Evolutionary conservation across 1,140 invertebrate genomes (phyloP).

Genomic region (Zaprionus kolodkinae): DNA sequence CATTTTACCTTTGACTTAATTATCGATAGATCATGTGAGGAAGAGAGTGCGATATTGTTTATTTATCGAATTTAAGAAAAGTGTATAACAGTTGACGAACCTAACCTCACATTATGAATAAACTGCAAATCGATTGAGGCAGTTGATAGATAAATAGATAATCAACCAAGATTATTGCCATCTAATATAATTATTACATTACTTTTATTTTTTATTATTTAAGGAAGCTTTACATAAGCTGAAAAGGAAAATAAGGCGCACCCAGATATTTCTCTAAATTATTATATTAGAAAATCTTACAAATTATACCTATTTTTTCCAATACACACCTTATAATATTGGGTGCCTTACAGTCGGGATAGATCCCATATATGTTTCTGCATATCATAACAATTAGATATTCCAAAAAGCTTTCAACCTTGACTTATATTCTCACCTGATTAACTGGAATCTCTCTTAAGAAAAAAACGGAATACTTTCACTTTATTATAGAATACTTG

Average conservation of each 20-base stretch:
- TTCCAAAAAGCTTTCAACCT: not conserved
- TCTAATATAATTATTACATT: too few relatives aligned
- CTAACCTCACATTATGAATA: not conserved
- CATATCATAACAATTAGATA: not conserved
- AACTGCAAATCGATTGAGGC: not conserved
- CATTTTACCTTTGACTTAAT: not conserved
- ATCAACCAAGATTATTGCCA: too few relatives aligned
- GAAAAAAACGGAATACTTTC: slow-evolving; percentile 25
- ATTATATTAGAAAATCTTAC: too few relatives aligned
- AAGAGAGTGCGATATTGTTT: not conserved
- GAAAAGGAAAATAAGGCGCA: too few relatives aligned
- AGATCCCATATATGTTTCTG: not conserved
- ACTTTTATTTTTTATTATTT: too few relatives aligned
- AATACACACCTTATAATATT: not conserved
- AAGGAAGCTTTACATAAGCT: too few relatives aligned
- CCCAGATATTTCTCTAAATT: not conserved
- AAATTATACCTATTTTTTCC: too few relatives aligned
- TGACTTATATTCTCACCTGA: slow-evolving; percentile 6
- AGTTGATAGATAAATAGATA: too few relatives aligned
- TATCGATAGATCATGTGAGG: not conserved
- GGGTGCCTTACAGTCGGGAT: not conserved
- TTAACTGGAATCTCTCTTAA: slow-evolving; percentile 1
- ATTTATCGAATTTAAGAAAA: too few relatives aligned
- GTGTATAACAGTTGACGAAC: not conserved
- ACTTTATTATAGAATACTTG: slow-evolving; percentile 27